phyloP scores from a whole-genome alignment of 2,113 vertebrate species.

The Pycnonotus jocosus region DNA sequence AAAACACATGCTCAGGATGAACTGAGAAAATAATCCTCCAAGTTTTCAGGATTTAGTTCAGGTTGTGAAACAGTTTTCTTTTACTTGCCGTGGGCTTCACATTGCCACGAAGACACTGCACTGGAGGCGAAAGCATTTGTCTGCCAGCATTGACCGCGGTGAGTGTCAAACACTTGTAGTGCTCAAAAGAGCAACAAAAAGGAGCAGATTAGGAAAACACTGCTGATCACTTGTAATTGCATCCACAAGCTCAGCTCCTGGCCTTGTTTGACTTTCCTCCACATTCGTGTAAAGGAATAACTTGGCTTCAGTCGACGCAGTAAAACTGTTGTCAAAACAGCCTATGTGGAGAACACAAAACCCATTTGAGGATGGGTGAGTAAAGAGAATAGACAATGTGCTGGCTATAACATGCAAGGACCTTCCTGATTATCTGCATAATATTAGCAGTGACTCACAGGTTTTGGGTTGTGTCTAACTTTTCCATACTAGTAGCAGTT shows the following conservation, averaged over 20 bases:
- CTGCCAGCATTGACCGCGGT: neutral
- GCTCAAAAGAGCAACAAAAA: neutral
- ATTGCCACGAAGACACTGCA: neutral
- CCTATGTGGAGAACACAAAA: neutral
- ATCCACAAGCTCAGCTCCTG: neutral
- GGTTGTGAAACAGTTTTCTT: neutral
- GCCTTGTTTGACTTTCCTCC: neutral
- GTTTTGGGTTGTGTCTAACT: fast-evolving
- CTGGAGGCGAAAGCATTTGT: neutral
- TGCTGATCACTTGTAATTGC: neutral
- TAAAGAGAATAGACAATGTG: neutral
- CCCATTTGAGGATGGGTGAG: neutral
- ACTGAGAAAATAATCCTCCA: neutral
- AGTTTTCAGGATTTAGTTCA: neutral
- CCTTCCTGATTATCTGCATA: neutral
- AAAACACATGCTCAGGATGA: neutral
- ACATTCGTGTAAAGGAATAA: neutral
- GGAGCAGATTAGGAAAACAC: neutral
- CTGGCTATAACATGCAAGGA: neutral
- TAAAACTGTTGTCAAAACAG: neutral
- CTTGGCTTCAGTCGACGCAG: neutral
- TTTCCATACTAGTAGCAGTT: neutral
- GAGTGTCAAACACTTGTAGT: neutral
- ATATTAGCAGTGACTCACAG: neutral
- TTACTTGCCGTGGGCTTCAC: fast-evolving